These are phyloP conservation scores for Laticauda colubrina DNA, from an alignment of 2,113 vertebrate species.

Conservation along the genomic window DNA sequence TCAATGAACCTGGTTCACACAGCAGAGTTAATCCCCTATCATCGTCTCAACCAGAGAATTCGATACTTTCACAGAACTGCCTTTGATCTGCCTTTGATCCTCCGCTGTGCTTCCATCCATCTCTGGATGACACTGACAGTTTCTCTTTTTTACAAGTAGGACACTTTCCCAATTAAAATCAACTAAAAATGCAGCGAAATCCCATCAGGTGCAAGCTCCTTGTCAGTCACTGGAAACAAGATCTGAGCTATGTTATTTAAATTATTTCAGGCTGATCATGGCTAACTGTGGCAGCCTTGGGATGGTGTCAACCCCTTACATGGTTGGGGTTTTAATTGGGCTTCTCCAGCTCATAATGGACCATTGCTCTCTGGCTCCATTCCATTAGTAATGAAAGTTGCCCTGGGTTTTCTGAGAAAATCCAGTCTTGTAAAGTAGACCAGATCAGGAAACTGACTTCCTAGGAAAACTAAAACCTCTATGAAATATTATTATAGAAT, in stretches of 20 bases:
- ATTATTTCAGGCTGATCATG: background rate
- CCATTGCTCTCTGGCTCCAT: too few species aligned
- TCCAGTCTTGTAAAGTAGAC: too few species aligned
- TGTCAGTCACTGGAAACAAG: background rate
- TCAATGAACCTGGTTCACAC: background rate
- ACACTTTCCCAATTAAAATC: background rate
- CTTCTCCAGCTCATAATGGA: too few species aligned
- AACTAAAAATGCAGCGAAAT: background rate
- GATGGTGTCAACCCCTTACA: too few species aligned
- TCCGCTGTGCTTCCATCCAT: background rate
- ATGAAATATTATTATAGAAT: too few species aligned
- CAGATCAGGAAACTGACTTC: too few species aligned
- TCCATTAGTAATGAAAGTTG: too few species aligned
- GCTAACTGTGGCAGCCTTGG: background rate
- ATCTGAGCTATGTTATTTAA: background rate
- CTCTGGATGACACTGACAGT: background rate
- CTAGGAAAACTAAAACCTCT: too few species aligned
- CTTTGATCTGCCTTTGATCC: background rate
- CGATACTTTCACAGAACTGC: background rate
- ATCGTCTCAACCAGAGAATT: too few species aligned
- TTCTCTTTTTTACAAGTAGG: background rate
- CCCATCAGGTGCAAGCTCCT: background rate
- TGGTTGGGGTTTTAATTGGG: too few species aligned
- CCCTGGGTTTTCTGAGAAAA: too few species aligned
- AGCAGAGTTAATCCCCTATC: background rate